Evolutionary conservation across 2,797 vertebrate species (phyloP).

Genomic region (Clamator glandarius): DNA sequence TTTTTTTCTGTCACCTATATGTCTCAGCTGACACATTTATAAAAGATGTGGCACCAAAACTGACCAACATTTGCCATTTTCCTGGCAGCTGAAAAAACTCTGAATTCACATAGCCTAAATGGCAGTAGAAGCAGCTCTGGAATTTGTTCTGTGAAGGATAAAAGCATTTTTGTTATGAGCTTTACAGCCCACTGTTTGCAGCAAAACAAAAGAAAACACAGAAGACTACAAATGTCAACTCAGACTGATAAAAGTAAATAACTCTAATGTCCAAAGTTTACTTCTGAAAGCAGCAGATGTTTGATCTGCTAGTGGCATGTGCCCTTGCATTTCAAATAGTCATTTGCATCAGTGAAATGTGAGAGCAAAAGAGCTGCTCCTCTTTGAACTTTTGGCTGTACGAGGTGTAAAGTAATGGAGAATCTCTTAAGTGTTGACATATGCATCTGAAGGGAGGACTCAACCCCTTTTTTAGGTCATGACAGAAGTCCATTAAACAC

Average conservation of each 20-base stretch:
- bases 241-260: background rate
- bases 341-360: background rate
- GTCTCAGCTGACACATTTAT: background rate
- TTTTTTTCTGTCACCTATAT: background rate
- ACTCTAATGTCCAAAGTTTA: background rate
- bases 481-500: background rate
- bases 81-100: background rate
- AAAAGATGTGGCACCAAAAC: background rate
- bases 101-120: background rate
- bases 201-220: background rate
- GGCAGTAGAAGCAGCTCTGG: background rate
- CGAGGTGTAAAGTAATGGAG: constrained; percentile 62
- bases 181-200: background rate
- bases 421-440: background rate
- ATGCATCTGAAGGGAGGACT: background rate
- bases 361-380: background rate
- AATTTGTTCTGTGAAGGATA: background rate
- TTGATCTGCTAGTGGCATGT: background rate
- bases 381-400: background rate
- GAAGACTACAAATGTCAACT: background rate
- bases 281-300: background rate
- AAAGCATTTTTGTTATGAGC: background rate
- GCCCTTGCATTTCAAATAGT: background rate
- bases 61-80: background rate
- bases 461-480: background rate